Conservation (phyloP, 2,888 invertebrate species). For the Dolomedes plantarius region DNA sequence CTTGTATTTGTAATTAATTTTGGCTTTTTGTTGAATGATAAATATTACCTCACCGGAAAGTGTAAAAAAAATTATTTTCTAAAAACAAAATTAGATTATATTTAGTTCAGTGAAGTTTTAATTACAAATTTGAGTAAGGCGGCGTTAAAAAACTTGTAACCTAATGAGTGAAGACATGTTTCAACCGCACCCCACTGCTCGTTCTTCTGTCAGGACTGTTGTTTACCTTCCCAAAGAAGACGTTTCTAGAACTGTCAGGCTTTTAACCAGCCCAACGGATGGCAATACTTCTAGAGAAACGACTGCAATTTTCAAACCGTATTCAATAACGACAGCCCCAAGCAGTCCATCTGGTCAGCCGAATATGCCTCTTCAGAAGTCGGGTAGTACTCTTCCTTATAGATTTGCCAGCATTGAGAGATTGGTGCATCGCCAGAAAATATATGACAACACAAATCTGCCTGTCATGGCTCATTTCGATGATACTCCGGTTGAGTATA, state of each 20-base stretch:
- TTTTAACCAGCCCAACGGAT: conserved; percentile 18
- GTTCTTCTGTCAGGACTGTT: conserved; percentile 44
- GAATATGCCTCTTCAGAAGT: not conserved
- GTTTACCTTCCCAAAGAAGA: conserved; percentile 54
- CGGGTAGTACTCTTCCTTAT: conserved; percentile 79
- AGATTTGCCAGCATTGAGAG: conserved; percentile 87
- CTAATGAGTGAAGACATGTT: conserved; percentile 54
- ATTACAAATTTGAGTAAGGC: no score
- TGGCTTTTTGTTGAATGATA: no score
- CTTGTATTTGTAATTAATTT: no score
- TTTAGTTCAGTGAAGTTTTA: no score
- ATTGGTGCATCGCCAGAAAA: conserved; percentile 87
- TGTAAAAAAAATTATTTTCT: no score
- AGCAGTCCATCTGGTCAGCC: conserved; percentile 41
- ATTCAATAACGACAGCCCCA: conserved; percentile 57
- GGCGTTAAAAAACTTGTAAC: no score
- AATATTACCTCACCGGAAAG: no score
- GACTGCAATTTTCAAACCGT: conserved; percentile 41
- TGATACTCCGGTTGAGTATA: conserved; percentile 54
- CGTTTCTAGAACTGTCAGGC: conserved; percentile 37
- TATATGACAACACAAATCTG: conserved; percentile 77
- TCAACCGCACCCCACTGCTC: conserved; percentile 23
- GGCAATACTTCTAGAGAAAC: conserved; percentile 4
- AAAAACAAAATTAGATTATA: no score
- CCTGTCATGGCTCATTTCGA: conserved; percentile 60